Evolutionary conservation across 2,888 invertebrate genomes (phyloP).

Genomic region (Synergus itoensis): DNA sequence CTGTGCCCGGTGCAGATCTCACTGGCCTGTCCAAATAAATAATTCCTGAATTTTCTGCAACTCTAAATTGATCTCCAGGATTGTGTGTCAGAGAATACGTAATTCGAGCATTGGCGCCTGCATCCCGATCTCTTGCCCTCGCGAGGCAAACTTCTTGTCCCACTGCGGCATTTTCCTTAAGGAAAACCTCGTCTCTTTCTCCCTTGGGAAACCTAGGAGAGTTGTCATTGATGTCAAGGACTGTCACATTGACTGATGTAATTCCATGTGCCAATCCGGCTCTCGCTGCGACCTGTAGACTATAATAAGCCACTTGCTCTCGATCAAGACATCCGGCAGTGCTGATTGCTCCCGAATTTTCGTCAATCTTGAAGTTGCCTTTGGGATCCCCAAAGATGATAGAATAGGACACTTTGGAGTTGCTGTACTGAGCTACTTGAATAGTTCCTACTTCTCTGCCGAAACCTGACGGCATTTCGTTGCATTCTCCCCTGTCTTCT

Average conservation of each 20-base stretch:
- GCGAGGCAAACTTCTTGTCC: conserved; percentile 95
- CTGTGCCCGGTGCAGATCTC: conserved; percentile 85
- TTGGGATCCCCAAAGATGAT: conserved; percentile 90
- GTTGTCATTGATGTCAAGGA: conserved; percentile 95
- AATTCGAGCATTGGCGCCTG: conserved; percentile 92
- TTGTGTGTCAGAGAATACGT: conserved; percentile 90
- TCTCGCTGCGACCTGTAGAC: conserved; percentile 89
- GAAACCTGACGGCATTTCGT: conserved; percentile 70
- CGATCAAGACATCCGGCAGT: conserved; percentile 91
- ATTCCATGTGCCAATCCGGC: conserved; percentile 87
- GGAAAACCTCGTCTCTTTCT: conserved; percentile 85
- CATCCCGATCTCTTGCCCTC: conserved; percentile 91
- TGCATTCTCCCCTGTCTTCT: conserved; percentile 87
- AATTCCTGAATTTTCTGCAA: conserved; percentile 92
- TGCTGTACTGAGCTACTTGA: conserved; percentile 78
- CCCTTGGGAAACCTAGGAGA: conserved; percentile 90
- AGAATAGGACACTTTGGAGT: conserved; percentile 82
- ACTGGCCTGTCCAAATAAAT: conserved; percentile 92
- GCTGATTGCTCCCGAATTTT: conserved; percentile 87
- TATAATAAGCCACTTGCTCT: conserved; percentile 88
- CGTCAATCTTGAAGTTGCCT: conserved; percentile 89
- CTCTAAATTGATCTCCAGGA: conserved; percentile 89
- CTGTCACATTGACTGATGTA: conserved; percentile 88
- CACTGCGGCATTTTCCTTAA: conserved; percentile 94
- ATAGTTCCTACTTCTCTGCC: conserved; percentile 90